Percentiles rank a stretch among this genome's conserved stretches.
Conservation (phyloP, 2,113 vertebrate genomes). For the Nothoprocta perdicaria region DNA sequence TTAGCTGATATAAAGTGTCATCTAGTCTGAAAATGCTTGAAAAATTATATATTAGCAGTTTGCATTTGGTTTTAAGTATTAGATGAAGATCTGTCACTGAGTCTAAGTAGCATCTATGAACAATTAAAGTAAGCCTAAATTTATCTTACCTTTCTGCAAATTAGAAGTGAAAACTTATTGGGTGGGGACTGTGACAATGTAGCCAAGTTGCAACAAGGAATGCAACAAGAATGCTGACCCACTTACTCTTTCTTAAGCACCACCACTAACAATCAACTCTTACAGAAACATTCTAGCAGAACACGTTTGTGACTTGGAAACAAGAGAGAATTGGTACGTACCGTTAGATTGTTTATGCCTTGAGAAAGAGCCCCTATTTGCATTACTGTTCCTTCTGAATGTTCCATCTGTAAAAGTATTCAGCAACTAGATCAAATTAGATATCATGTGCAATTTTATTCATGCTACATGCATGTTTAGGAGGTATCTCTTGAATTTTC, state of each 20-base stretch:
- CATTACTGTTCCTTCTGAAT: slow-evolving; percentile 85
- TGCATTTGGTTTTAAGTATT: neutral
- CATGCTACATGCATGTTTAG: slow-evolving; percentile 33
- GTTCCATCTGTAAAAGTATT: slow-evolving; percentile 88
- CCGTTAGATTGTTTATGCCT: slow-evolving; percentile 92
- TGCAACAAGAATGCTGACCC: neutral
- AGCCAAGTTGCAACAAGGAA: neutral
- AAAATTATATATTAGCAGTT: neutral
- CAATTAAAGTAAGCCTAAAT: neutral
- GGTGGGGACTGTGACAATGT: no score
- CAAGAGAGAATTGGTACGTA: slow-evolving; percentile 69
- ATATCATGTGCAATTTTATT: slow-evolving; percentile 1
- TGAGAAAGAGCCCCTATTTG: slow-evolving; percentile 93
- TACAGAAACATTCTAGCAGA: neutral
- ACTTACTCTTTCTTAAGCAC: neutral
- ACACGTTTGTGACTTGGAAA: neutral
- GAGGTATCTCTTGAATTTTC: neutral
- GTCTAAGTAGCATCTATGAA: neutral
- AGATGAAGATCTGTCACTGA: neutral
- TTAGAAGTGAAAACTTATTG: neutral
- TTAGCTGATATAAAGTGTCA: neutral
- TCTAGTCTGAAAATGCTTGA: neutral
- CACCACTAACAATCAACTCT: neutral
- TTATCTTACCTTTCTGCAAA: neutral
- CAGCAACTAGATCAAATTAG: slow-evolving; percentile 70